A percentile compares a stretch with the other conserved stretches of the same genome.
phyloP scores from a whole-genome alignment of 1,140 invertebrate species.

The Caenorhabditis latens region DNA sequence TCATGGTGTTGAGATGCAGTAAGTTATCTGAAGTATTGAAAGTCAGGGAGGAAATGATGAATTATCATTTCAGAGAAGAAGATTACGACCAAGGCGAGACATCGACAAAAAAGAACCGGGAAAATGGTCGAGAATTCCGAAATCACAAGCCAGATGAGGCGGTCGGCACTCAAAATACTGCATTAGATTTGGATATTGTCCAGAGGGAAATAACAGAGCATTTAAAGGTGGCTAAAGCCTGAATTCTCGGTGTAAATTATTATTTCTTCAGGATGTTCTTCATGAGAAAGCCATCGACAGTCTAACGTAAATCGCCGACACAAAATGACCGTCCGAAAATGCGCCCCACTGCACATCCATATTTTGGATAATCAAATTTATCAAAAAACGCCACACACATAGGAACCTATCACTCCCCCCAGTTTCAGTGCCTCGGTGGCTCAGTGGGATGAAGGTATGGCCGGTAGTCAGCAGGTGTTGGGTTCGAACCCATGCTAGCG shows the following conservation, averaged over 20 bases:
- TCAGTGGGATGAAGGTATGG: too few species aligned
- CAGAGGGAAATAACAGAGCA: slow-evolving; percentile 57
- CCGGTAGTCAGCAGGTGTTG: too few species aligned
- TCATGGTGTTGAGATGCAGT: slow-evolving; percentile 62
- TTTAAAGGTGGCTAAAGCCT: slow-evolving; percentile 12
- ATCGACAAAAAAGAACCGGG: slow-evolving; percentile 45
- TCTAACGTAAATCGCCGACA: too few species aligned
- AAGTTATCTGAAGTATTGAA: not conserved
- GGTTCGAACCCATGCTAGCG: too few species aligned
- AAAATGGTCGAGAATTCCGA: slow-evolving; percentile 22
- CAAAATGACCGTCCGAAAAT: too few species aligned
- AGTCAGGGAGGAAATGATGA: too few species aligned
- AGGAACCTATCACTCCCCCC: too few species aligned
- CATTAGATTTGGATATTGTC: slow-evolving; percentile 38
- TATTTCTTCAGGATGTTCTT: slow-evolving; percentile 13
- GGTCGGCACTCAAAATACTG: not conserved
- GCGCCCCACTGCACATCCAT: too few species aligned
- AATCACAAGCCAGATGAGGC: slow-evolving; percentile 57
- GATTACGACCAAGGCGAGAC: slow-evolving; percentile 54
- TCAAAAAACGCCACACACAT: too few species aligned
- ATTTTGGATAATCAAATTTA: too few species aligned
- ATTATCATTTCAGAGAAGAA: slow-evolving; percentile 51
- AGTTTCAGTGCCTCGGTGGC: too few species aligned
- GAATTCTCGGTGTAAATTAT: not conserved
- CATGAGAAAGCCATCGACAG: slow-evolving; percentile 57